Evolutionary conservation across 2,113 vertebrate species (phyloP), one percentile per base, ranked within the genome.

Genomic region (Salvator merianae): DNA sequence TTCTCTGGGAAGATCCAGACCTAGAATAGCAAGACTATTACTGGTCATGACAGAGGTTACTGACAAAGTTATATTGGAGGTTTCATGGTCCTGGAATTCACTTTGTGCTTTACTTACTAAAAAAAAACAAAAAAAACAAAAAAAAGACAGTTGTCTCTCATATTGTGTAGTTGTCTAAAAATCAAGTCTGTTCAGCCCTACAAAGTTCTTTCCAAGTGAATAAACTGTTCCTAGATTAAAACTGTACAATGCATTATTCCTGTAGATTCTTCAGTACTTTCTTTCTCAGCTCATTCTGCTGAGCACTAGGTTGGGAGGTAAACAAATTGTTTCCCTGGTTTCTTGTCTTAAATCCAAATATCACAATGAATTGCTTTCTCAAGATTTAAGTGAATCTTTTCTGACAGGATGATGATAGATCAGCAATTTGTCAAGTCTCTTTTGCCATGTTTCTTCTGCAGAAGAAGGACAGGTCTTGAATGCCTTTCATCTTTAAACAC

Each of bases 331-430:
- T 79, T 84, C 62, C 34, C n/a, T 66, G 32, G 30, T 84, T 79
- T 63, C 63, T 84, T 75, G 62, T 10, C 68, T 84, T 77, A 84
- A 79, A 79, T 65, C 40, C 62, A 74, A 78, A 65, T 63, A 75
- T 75, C 47, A 62, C 28, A 47, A 79, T 83, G 32, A 73, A 83
- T 78, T 78, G 55, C 55, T 87, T 75, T 73, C 24, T 73, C n/a
- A 22, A 80, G 34, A 28, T 43, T 66, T 75, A n/a, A n/a, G 47
- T 76, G 53, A 77, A 77, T 24, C 63, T 65, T 82, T 81, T 72
- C 85, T 86, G 79, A 82, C 65, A 77, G 38, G 38, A 71, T 76
- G 53, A 71, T 84, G 77, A 47, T 59, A 80, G 77, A 80, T 87
- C 47, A 75, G 62, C 70, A 76, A 62, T 80, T 79, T 62, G 40